A percentile compares a stretch with the other conserved stretches of the same genome.
phyloP scores from a whole-genome alignment of 2,888 invertebrate genomes.

The Pyrochroa serraticornis region DNA sequence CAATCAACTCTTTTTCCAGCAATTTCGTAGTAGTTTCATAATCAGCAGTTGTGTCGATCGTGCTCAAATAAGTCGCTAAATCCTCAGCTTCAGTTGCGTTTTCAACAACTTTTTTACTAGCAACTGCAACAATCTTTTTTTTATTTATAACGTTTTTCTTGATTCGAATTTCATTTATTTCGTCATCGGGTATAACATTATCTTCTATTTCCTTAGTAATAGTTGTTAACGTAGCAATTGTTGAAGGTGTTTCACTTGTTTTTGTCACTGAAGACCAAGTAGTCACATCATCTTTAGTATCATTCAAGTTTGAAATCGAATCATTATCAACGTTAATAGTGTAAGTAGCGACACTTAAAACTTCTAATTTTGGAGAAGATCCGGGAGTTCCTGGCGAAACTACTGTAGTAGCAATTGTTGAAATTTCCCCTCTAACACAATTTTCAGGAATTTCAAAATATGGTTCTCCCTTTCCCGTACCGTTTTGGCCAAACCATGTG shows the following conservation, averaged over 20 bases:
- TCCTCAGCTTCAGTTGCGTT: not conserved
- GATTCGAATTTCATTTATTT: constrained; percentile 1
- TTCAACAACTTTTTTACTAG: too few relatives aligned
- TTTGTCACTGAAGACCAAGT: not conserved
- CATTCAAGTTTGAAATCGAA: constrained; percentile 34
- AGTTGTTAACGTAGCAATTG: not conserved
- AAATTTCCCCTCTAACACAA: constrained; percentile 21
- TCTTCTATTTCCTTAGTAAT: constrained; percentile 26
- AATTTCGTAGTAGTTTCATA: constrained; percentile 22
- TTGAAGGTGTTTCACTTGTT: too few relatives aligned
- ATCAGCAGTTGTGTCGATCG: constrained; percentile 2
- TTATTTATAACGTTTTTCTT: not conserved
- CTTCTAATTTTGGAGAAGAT: constrained; percentile 37
- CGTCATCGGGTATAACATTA: constrained; percentile 32
- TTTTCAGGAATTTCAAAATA: constrained; percentile 24
- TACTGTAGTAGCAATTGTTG: constrained; percentile 14
- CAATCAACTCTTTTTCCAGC: constrained; percentile 3
- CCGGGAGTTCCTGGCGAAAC: constrained; percentile 22
- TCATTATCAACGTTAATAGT: constrained; percentile 47
- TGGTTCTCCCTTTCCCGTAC: constrained; percentile 48
- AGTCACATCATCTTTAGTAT: constrained; percentile 6
- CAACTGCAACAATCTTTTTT: not conserved
- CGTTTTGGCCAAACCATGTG: constrained; percentile 70
- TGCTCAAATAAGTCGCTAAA: not conserved
- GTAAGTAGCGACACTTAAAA: constrained; percentile 45